Conservation (phyloP, 2,888 invertebrate species). For the Dasypogon diadema region DNA sequence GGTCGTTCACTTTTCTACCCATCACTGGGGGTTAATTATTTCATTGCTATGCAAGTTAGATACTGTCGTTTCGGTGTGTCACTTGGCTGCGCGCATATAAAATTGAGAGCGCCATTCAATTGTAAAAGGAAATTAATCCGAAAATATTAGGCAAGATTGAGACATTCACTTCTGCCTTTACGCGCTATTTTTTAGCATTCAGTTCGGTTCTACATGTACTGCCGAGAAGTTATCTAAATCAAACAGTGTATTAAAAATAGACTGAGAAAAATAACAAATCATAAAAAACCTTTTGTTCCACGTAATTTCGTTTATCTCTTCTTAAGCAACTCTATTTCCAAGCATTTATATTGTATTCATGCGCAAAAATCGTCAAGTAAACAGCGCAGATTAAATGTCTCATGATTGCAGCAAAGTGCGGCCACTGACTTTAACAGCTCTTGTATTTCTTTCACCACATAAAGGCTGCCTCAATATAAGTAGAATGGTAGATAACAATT, state of each 20-base stretch:
- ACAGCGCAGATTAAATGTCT: conserved; percentile 49
- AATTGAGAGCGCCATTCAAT: conserved; percentile 35
- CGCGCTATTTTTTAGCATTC: neutral
- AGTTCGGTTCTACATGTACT: neutral
- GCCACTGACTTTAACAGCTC: conserved; percentile 38
- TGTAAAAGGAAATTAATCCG: conserved; percentile 19
- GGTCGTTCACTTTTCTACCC: conserved; percentile 35
- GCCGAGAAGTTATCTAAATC: neutral
- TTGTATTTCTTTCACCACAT: conserved; percentile 24
- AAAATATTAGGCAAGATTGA: neutral
- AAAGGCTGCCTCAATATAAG: neutral
- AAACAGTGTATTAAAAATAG: conserved; percentile 16
- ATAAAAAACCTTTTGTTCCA: conserved; percentile 1
- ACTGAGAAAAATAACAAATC: conserved; percentile 10
- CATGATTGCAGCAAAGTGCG: conserved; percentile 41
- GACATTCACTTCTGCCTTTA: conserved; percentile 13
- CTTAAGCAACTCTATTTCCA: conserved; percentile 12
- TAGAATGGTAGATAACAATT: conserved; percentile 23
- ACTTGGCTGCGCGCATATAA: conserved; percentile 4
- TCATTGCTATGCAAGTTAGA: conserved; percentile 34
- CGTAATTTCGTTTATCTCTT: neutral
- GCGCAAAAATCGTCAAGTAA: conserved; percentile 45
- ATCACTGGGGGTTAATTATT: conserved; percentile 34
- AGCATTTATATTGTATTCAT: conserved; percentile 47
- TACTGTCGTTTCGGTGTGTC: neutral